phyloP scores from a whole-genome alignment of 2,888 invertebrate species.

The Chymomyza fuscimana region DNA sequence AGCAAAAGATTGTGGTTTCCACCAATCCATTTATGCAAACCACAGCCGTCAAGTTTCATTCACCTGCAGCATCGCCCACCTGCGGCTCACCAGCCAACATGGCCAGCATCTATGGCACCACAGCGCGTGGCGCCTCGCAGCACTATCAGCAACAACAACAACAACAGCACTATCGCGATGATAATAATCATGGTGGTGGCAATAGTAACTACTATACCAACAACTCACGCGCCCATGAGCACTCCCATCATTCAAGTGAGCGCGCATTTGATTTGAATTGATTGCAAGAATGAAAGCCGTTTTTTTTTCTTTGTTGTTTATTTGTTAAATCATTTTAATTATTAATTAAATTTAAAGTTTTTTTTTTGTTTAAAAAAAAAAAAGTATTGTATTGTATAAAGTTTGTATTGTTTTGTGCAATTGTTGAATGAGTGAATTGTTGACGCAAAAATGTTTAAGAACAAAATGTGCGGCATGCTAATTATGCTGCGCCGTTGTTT shows the following conservation, averaged over 20 bases:
- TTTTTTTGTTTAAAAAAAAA: conserved; percentile 1
- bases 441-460: not conserved
- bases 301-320: conserved; percentile 26
- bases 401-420: conserved; percentile 3
- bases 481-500: not conserved
- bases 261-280: conserved; percentile 62
- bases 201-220: conserved; percentile 52
- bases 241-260: conserved; percentile 77
- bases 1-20: conserved; percentile 80
- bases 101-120: conserved; percentile 68
- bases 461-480: too few relatives aligned
- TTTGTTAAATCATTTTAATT: conserved; percentile 10
- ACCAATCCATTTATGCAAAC: conserved; percentile 80
- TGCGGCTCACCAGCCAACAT: conserved; percentile 71
- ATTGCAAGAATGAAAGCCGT: conserved; percentile 22
- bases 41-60: conserved; percentile 77
- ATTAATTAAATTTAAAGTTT: not conserved
- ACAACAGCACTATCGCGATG: conserved; percentile 60
- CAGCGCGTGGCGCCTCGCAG: conserved; percentile 58
- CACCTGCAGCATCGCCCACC: conserved; percentile 71
- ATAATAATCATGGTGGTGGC: conserved; percentile 34
- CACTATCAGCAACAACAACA: conserved; percentile 42
- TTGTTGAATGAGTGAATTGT: not conserved
- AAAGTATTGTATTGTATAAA: conserved; percentile 19
- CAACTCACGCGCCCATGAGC: conserved; percentile 46